Conservation (phyloP, 2,113 vertebrate genomes). For the Corapipo altera region DNA sequence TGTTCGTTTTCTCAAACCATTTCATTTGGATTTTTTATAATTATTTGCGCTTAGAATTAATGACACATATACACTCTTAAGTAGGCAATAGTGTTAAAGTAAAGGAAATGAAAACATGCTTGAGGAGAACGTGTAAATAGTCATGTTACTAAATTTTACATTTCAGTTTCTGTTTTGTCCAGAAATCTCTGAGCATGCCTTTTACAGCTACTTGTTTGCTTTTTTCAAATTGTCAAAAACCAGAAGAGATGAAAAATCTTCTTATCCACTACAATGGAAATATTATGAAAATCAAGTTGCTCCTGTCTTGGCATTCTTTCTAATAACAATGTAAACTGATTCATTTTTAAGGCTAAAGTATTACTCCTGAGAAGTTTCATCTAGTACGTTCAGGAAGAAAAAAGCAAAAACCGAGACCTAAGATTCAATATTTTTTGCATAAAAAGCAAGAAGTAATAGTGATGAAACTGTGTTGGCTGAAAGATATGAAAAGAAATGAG, state of each 20-base stretch:
- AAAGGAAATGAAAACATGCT: neutral
- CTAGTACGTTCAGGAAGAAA: neutral
- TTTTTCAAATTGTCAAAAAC: neutral
- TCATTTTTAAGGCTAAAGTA: neutral
- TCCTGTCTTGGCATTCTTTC: neutral
- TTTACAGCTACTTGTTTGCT: neutral
- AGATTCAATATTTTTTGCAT: constrained; percentile 2
- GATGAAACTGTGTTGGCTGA: neutral
- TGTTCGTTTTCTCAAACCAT: neutral
- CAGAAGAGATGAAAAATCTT: neutral
- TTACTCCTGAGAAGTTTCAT: neutral
- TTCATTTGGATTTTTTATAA: neutral
- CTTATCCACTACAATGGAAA: neutral
- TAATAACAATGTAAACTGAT: neutral
- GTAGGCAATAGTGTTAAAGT: neutral
- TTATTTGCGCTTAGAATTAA: neutral
- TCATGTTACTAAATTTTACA: neutral
- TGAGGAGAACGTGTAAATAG: neutral
- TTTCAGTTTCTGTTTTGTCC: neutral
- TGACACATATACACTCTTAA: neutral
- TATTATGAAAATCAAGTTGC: constrained; percentile 8
- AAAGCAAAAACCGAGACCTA: neutral
- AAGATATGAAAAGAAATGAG: constrained; percentile 36
- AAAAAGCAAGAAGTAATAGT: neutral
- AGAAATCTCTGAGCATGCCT: neutral